A percentile compares a stretch with the other conserved stretches of the same genome.
phyloP scores from a whole-genome alignment of 2,113 vertebrate genomes.

The Delphinus delphis region DNA sequence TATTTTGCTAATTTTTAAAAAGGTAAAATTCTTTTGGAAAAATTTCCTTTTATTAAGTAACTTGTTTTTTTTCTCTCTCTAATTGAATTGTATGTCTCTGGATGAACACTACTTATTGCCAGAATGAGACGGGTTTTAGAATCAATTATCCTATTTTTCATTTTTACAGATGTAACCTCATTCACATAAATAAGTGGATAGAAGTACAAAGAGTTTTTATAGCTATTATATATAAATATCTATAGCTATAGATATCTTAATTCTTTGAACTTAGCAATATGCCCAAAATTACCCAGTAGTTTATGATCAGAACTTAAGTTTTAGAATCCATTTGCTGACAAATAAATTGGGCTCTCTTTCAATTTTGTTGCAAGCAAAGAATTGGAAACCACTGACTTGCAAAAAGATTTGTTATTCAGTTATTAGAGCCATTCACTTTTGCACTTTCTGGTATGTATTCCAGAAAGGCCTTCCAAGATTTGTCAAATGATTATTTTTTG shows the following conservation, averaged over 20 bases:
- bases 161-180: not conserved
- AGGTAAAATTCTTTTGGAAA: not conserved
- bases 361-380: not conserved
- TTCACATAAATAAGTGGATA: not conserved
- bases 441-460: not conserved
- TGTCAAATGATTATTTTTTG: not conserved
- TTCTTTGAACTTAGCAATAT: not conserved
- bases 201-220: not conserved
- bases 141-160: not conserved
- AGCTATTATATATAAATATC: not conserved
- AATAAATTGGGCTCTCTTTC: not conserved
- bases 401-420: not conserved
- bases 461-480: not conserved
- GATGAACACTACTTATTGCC: not conserved
- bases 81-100: not conserved
- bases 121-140: not conserved
- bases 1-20: not conserved
- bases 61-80: too few species aligned
- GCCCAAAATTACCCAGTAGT: not conserved
- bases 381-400: not conserved
- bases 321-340: not conserved
- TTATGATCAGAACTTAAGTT: not conserved
- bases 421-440: not conserved
- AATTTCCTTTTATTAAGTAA: not conserved
- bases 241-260: not conserved